Evolutionary conservation across 1,140 invertebrate species (phyloP).

Genomic region (Drosophila baimaii): DNA sequence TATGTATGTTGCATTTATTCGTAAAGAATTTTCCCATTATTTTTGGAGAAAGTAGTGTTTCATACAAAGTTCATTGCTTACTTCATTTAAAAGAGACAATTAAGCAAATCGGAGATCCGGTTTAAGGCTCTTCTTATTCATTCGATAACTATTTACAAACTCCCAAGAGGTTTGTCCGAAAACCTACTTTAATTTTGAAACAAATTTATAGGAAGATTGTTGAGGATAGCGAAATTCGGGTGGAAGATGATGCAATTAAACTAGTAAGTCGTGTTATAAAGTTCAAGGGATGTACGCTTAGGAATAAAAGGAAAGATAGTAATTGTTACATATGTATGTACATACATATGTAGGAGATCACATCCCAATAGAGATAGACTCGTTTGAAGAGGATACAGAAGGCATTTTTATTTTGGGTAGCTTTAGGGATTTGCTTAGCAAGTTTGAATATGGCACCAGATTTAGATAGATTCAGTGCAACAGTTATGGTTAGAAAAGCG

Average conservation of each 20-base stretch:
- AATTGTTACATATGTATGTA: too few species aligned
- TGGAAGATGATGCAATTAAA: background rate
- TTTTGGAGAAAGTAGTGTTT: too few species aligned
- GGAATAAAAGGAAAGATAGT: background rate
- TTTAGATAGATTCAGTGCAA: background rate
- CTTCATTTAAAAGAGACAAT: background rate
- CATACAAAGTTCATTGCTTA: too few species aligned
- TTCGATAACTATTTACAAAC: constrained; percentile 6
- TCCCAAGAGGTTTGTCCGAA: background rate
- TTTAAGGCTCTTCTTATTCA: background rate
- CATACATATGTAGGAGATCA: background rate
- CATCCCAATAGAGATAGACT: background rate
- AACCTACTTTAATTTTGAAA: background rate
- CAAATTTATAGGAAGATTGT: background rate
- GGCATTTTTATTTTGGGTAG: background rate
- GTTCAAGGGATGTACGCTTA: background rate
- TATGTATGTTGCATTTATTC: too few species aligned
- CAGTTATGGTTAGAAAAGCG: background rate
- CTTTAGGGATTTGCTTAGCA: background rate
- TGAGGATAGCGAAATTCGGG: background rate
- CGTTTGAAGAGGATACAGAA: background rate
- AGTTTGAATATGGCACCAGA: background rate
- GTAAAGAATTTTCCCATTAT: too few species aligned
- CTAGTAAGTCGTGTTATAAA: background rate
- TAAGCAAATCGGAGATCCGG: too few species aligned